Evolutionary conservation across 2,888 invertebrate genomes (phyloP).

Genomic region (Poecilobothrus nobilitatus): DNA sequence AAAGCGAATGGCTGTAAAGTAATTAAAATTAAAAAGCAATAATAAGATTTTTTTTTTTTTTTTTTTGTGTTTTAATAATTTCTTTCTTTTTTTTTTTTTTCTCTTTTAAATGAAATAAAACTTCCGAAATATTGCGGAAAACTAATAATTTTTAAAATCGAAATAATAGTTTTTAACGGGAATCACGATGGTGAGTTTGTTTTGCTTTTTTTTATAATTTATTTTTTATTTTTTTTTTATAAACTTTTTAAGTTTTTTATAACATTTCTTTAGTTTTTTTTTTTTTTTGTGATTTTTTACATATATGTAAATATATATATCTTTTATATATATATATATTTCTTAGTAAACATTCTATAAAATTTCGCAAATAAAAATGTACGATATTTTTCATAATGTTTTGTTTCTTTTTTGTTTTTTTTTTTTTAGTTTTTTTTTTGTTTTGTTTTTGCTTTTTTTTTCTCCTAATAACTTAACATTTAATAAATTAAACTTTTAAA

Average conservation of each 20-base stretch:
- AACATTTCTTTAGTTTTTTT: not conserved
- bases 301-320: not conserved
- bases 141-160: not conserved
- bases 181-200: constrained; percentile 4
- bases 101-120: not conserved
- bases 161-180: constrained; percentile 6
- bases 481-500: constrained; percentile 6
- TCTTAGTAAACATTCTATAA: constrained; percentile 5
- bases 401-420: not conserved
- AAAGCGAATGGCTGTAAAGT: no score
- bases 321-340: not conserved
- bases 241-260: constrained; percentile 4
- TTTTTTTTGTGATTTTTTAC: not conserved
- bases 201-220: not conserved
- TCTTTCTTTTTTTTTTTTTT: not conserved
- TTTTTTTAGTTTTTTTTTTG: not conserved
- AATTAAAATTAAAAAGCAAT: not conserved
- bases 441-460: no score
- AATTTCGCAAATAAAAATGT: constrained; percentile 6
- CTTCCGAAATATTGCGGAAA: constrained; percentile 4
- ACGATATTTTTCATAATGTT: constrained; percentile 6
- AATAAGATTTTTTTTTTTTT: not conserved
- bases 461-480: not conserved
- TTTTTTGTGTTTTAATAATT: not conserved
- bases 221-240: not conserved